Evolutionary conservation across 2,113 vertebrate genomes (phyloP), one percentile per base, ranked within the genome.

Genomic region (Dascyllus trimaculatus): DNA sequence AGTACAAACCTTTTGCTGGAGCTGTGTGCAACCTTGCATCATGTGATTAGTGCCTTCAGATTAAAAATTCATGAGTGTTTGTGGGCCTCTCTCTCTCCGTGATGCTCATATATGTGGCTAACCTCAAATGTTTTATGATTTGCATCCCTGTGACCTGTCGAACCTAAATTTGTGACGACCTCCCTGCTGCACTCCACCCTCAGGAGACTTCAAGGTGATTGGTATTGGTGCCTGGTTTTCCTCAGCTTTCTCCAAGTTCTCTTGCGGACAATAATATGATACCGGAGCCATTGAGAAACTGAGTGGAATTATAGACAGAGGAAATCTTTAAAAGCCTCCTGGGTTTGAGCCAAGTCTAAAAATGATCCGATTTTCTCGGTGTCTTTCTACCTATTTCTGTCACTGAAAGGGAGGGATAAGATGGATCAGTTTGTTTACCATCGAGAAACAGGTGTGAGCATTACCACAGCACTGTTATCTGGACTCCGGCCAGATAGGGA

Each of bases 301-400:
- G 70, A 63, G 74, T 45, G 66, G 71, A 82, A 85, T 75, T 68
- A 85, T 61, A 84, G 79, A 88, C 69, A 14, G 21, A 66, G 70
- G 61, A 85, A 82, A 84, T 88, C 88, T 86, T 88, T 88, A 85
- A 82, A 84, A 88, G 58, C 58, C 75, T 71, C 54, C 49, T 77
- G 87, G 87, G 63, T 65, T 52, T 21, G 24, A 57, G 73, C 77
- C 86, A 89, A 53, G 45, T 71, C 68, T 83, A 80, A 89, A 89
- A 38, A 75, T 54, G 48, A 72, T 73, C 51, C 25, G n/a, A 1
- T 14, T 57, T 81, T 65, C 25, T 71, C 26, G 0, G 11, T n/a
- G 25, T 57, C 32, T 69, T 56, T 77, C 11, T 69, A 22, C 45
- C 48, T 60, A 49, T 78, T 82, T 80, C 45, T 66, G 77, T 75